phyloP scores from a whole-genome alignment of 2,888 invertebrate species.

The Kryphioiulus occultus region DNA sequence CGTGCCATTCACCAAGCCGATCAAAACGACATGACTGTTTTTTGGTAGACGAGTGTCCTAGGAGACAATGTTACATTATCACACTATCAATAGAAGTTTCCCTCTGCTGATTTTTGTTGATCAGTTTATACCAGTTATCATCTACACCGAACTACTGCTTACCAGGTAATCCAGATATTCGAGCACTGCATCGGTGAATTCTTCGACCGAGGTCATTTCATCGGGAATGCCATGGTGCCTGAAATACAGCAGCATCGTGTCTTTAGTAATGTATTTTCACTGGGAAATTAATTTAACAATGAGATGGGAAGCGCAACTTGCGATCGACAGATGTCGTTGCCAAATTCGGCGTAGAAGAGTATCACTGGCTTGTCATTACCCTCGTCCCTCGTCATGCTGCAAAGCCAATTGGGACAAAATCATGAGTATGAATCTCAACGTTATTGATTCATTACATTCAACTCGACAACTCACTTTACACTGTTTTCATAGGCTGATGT shows the following conservation, averaged over 20 bases:
- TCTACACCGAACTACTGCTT: background rate
- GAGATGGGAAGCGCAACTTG: background rate
- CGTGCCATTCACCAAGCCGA: conserved; percentile 65
- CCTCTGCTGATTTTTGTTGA: no score
- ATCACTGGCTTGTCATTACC: conserved; percentile 63
- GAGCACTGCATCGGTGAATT: conserved; percentile 58
- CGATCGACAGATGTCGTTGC: conserved; percentile 66
- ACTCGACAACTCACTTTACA: conserved; percentile 54
- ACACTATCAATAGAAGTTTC: no score
- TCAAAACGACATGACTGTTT: conserved; percentile 64
- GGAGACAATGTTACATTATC: conserved; percentile 41
- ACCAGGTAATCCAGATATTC: conserved; percentile 56
- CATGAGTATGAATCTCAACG: no score
- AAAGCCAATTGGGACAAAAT: no score
- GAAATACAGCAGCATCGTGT: background rate
- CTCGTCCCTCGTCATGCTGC: conserved; percentile 61
- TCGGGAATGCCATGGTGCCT: background rate
- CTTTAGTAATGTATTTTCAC: no score
- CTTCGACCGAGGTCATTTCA: conserved; percentile 41
- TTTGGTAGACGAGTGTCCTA: conserved; percentile 62
- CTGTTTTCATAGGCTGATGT: conserved; percentile 50
- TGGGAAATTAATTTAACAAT: background rate
- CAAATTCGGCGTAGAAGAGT: conserved; percentile 64
- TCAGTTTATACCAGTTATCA: no score
- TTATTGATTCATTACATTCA: no score